Base-by-base conservation (phyloP, 1,140 invertebrate species). In the Drosophila ananassae region DNA sequence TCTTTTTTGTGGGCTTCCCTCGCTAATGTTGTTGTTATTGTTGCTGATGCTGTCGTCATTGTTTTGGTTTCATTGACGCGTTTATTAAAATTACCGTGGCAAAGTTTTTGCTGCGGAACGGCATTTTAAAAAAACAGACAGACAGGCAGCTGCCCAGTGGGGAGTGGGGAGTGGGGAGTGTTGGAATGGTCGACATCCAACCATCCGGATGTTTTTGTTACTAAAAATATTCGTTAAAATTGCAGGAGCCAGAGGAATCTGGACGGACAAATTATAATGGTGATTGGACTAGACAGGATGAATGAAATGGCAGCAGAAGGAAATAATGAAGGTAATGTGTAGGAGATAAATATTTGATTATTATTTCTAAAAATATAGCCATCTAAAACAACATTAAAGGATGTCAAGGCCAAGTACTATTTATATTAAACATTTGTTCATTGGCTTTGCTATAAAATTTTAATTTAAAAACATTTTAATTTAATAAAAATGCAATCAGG, bases 31-130 rank as follows among this genome's bases (percentile, higher is more conserved):
- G 48, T 32, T 78, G 47, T 62, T 84, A 57, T 52, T 67, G 73
- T 59, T 59, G 58, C 25, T 44, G 63, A 46, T 75, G 69, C 60
- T 82, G 82, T 78, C 79, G 60, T 87, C 82, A 89, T 87, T 87
- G 83, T 89, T 89, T 87, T 83, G 83, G 75, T 83, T 87, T 87
- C 75, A 87, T 89, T 83, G 79, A 79, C 79, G 83, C 83, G 83
- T 89, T 87, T 89, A 87, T 89, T 89, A 87, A 87, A 87, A 87
- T 87, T 89, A 73, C 83, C 79, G 83, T 67, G 61, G 66, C 66
- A 82, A 85, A 89, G 62, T 87, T 76, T 77, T 78, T 50, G 47
- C 60, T 57, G 58, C 76, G 53, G 46, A 77, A 69, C 51, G 55
- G 66, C 56, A 55, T 59, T 82, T 89, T 69, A 63, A 76, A 75